Percentiles rank a stretch among this genome's conserved stretches.
Conservation (phyloP, 2,888 invertebrate species). For the Vannuccia rotundouncinata region DNA sequence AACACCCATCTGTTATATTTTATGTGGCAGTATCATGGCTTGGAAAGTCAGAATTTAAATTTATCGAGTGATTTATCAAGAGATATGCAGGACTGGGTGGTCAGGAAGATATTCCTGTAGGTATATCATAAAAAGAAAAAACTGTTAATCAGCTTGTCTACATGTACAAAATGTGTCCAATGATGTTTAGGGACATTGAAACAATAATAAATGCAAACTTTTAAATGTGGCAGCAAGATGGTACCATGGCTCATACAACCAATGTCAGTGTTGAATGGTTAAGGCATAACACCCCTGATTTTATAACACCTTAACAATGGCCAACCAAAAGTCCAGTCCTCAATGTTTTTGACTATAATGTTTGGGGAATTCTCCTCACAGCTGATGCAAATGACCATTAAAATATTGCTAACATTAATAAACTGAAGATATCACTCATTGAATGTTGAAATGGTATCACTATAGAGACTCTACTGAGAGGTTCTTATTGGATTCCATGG, state of each 20-base stretch:
- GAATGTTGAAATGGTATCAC: not conserved
- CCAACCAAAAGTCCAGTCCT: not conserved
- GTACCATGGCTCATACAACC: not conserved
- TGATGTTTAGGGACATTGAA: not conserved
- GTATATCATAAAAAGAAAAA: not conserved
- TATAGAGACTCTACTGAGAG: not conserved
- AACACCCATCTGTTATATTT: not conserved
- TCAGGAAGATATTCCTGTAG: not conserved
- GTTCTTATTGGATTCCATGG: not conserved
- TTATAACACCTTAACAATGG: not conserved
- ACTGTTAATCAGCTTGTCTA: not conserved
- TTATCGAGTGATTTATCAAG: no score
- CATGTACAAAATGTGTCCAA: not conserved
- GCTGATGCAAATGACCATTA: no score
- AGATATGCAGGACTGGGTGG: not conserved
- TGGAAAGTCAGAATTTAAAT: not conserved
- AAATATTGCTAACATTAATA: not conserved
- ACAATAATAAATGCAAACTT: not conserved
- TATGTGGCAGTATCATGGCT: not conserved
- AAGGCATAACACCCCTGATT: not conserved
- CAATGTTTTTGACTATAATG: not conserved
- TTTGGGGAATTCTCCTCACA: no score
- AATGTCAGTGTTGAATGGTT: not conserved
- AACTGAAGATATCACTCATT: not conserved
- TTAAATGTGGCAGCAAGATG: not conserved